phyloP scores from a whole-genome alignment of 2,113 vertebrate species.

The Macaca fascicularis region DNA sequence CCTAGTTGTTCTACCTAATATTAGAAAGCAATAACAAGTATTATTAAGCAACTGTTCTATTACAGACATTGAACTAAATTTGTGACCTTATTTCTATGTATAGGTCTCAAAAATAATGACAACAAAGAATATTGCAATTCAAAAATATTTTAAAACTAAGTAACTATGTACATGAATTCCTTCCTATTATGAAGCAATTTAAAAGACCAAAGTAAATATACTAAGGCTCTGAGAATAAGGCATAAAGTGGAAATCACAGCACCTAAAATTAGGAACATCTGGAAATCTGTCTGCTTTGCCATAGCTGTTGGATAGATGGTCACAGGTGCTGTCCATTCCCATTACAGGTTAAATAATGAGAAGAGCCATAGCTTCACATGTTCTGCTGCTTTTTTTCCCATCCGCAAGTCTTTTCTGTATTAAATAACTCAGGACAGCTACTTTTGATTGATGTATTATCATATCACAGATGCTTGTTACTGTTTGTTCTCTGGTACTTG shows the following conservation, averaged over 20 bases:
- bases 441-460: not conserved
- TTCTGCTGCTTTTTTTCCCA: too few species aligned
- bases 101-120: not conserved
- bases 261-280: not conserved
- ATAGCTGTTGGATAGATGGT: too few species aligned
- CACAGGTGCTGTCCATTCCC: accelerated
- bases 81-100: not conserved
- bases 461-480: not conserved
- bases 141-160: not conserved
- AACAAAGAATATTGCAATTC: not conserved
- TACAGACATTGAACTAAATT: not conserved
- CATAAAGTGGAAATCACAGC: not conserved
- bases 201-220: not conserved
- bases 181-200: not conserved
- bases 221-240: not conserved
- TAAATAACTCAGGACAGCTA: not conserved
- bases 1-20: not conserved
- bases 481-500: not conserved
- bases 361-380: not conserved
- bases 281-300: not conserved
- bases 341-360: not conserved
- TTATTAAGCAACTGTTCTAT: not conserved
- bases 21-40: not conserved
- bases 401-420: not conserved
- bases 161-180: not conserved